Evolutionary conservation across 2,797 vertebrate species (phyloP).

Genomic region (Notolabrus celidotus): DNA sequence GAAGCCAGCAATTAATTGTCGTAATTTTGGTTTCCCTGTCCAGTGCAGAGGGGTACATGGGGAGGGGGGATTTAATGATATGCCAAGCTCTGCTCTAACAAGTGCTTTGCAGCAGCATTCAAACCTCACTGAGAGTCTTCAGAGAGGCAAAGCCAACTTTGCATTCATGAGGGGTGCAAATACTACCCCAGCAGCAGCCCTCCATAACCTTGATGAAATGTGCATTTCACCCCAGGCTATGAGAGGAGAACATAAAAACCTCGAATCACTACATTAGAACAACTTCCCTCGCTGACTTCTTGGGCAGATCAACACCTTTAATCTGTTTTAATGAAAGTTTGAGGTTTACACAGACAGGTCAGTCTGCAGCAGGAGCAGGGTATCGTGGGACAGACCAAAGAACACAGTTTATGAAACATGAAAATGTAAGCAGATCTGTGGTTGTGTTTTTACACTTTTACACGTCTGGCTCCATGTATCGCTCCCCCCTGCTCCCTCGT

Average conservation of each 20-base stretch:
- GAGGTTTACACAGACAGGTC: conserved; percentile 61
- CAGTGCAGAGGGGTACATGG: conserved; percentile 50
- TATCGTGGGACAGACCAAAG: conserved; percentile 45
- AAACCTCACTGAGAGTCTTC: conserved; percentile 81
- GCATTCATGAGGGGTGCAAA: conserved; percentile 80
- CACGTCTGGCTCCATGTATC: conserved; percentile 59
- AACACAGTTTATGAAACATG: conserved; percentile 24
- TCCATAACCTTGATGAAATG: conserved; percentile 86
- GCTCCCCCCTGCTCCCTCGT: conserved; percentile 16
- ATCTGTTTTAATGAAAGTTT: conserved; percentile 28
- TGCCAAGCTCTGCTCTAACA: conserved; percentile 73
- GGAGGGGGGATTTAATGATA: conserved; percentile 76
- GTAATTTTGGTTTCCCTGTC: conserved; percentile 58
- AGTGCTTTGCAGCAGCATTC: conserved; percentile 83
- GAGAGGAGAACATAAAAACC: conserved; percentile 76
- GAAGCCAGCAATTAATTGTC: conserved; percentile 56
- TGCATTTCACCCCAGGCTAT: conserved; percentile 85
- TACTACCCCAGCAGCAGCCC: conserved; percentile 74
- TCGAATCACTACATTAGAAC: conserved; percentile 73
- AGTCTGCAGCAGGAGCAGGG: conserved; percentile 46
- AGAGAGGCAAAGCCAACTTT: conserved; percentile 80
- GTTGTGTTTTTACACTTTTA: conserved; percentile 70
- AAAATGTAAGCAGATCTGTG: conserved; percentile 37
- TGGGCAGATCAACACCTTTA: conserved; percentile 74
- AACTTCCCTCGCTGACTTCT: conserved; percentile 69